Evolutionary conservation across 2,797 vertebrate genomes (phyloP).

Genomic region (Cygnus olor): DNA sequence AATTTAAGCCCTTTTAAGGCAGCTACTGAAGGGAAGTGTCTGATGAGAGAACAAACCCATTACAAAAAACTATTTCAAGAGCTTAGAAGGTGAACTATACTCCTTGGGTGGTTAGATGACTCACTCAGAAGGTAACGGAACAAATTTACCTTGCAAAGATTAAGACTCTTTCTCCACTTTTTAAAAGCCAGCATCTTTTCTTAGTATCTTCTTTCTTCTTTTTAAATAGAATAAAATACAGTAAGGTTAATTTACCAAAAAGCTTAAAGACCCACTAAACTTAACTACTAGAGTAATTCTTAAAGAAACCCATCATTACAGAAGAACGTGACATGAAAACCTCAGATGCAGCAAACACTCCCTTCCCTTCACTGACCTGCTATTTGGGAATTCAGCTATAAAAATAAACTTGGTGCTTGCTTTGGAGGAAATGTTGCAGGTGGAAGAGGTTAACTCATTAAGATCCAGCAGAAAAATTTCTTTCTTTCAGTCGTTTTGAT

Average conservation of each 20-base stretch:
- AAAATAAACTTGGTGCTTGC: background rate
- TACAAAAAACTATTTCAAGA: conserved; percentile 50
- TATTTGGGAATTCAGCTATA: background rate
- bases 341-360: background rate
- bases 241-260: background rate
- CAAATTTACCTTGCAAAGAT: conserved; percentile 8
- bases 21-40: background rate
- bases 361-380: background rate
- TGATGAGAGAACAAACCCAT: background rate
- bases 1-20: conserved; percentile 55
- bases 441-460: background rate
- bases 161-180: background rate
- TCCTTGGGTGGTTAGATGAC: background rate
- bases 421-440: background rate
- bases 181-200: background rate
- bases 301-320: background rate
- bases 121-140: conserved; percentile 8
- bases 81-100: conserved; percentile 2
- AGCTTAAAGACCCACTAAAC: background rate
- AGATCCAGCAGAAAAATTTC: background rate
- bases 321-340: background rate
- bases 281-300: background rate
- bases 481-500: background rate
- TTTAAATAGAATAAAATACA: background rate
- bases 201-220: background rate